Conservation (phyloP, 2,797 vertebrate species). For the Apodemus agrarius region DNA sequence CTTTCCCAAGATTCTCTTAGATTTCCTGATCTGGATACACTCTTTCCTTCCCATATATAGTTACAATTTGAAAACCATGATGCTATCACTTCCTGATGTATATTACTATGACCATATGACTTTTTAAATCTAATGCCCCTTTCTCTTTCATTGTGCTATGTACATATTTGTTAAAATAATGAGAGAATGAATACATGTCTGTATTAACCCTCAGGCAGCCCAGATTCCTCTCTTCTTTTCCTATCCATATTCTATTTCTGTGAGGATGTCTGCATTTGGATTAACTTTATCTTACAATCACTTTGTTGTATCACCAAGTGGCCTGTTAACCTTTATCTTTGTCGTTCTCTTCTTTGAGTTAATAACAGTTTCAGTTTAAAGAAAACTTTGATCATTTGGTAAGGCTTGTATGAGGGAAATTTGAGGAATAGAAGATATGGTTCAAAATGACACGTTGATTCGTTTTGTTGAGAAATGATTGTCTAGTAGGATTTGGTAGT, state of each 20-base stretch:
- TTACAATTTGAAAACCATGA: not conserved
- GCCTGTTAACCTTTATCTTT: constrained; percentile 35
- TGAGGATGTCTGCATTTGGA: not conserved
- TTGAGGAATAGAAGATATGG: constrained; percentile 43
- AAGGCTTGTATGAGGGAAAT: constrained; percentile 56
- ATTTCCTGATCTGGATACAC: not conserved
- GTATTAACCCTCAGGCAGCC: not conserved
- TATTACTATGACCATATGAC: not conserved
- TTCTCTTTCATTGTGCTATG: not conserved
- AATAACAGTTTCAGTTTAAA: constrained; percentile 47
- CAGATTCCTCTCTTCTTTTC: not conserved
- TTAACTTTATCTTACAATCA: not conserved
- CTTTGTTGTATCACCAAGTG: not conserved
- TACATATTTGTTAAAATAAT: not conserved
- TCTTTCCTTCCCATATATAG: not conserved
- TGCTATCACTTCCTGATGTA: not conserved
- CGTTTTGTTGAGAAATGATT: constrained; percentile 77
- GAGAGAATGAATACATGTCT: not conserved
- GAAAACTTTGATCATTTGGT: constrained; percentile 53
- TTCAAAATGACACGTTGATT: constrained; percentile 78
- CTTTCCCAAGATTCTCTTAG: not conserved
- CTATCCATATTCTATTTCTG: not conserved
- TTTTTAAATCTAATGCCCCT: not conserved
- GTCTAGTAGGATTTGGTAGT: constrained; percentile 78
- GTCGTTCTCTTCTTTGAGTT: constrained; percentile 54